Base-by-base conservation (phyloP, 2,113 vertebrate genomes). In the Sinocyclocheilus rhinocerous region DNA sequence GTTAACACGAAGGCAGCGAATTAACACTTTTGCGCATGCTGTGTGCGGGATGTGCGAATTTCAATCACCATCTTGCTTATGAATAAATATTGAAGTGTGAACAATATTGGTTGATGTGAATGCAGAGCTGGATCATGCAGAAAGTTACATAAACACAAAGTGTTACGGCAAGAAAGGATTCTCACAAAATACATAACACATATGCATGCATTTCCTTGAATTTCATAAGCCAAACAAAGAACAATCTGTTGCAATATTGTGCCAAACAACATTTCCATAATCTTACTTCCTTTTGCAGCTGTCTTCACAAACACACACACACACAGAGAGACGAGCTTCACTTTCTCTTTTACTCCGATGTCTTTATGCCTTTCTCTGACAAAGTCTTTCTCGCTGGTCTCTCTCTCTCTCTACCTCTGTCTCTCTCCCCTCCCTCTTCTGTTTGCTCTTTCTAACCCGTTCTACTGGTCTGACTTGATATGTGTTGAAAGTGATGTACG, bases 261-360 rank as follows among this genome's bases (percentile, higher is more conserved):
- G 39, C 48, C 36, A 33, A 63, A 70, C 73, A 82, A 39, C 76
- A 85, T 48, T 45, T 61, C 13, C 77, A 87, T 52, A 80, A 84
- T 85, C 90, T 88, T 90, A 89, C 88, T 81, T 90, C 48, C 76
- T 79, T 63, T 65, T 82, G 89, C 22, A 73, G 86, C 63, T 76
- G 82, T 85, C 42, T 86, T 80, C 79, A 82, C 24, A 45, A 24
- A 72, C 29, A 73, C 39, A 70, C 20, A 80, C 29, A 33, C 29
- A 33, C 0, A 78, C 78, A 67, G 9, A 70, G 26, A 55, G 69
- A 61, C 57, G 82, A 42, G 72, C 15, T 82, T 84, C 84, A 8
- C 80, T 76, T 50, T 63, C 9, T n/a, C 22, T 67, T 69, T 76
- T 26, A 70, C 39, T 85, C 78, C 76, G 61, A 24, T 36, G 48